These are phyloP conservation scores for Paratrypauchen microcephalus DNA, from an alignment of 2,797 vertebrate species.

Conservation along the genomic window DNA sequence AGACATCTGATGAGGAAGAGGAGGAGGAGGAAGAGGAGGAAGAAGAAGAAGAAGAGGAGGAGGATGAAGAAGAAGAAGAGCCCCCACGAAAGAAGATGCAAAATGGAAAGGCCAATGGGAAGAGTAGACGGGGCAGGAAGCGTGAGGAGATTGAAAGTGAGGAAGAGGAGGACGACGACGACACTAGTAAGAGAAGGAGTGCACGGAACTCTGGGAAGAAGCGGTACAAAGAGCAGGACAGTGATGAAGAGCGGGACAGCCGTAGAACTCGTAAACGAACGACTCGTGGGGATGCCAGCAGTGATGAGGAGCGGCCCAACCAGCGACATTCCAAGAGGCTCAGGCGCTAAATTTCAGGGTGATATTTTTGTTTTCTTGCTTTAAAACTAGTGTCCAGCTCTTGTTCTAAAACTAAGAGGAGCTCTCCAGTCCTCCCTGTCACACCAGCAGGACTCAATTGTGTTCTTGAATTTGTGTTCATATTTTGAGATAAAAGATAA, in stretches of 20 bases:
- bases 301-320: slow-evolving; percentile 66
- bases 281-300: slow-evolving; percentile 46
- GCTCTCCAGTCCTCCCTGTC: slow-evolving; percentile 32
- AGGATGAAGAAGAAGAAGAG: slow-evolving; percentile 50
- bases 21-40: slow-evolving; percentile 55
- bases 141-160: slow-evolving; percentile 50
- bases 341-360: slow-evolving; percentile 72
- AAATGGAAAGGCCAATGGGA: slow-evolving; percentile 59
- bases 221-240: slow-evolving; percentile 80
- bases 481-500: slow-evolving; percentile 75
- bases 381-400: slow-evolving; percentile 45
- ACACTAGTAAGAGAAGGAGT: slow-evolving; percentile 75
- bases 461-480: slow-evolving; percentile 71
- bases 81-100: slow-evolving; percentile 69
- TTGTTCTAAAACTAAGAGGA: slow-evolving; percentile 27
- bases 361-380: slow-evolving; percentile 45
- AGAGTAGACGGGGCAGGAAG: slow-evolving; percentile 32
- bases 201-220: slow-evolving; percentile 66
- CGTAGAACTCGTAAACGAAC: slow-evolving; percentile 70
- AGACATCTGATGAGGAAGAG: slow-evolving; percentile 52
- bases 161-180: slow-evolving; percentile 52
- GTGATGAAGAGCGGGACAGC: slow-evolving; percentile 84
- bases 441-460: slow-evolving; percentile 59
- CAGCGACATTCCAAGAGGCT: slow-evolving; percentile 83
- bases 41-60: slow-evolving; percentile 38